Evolutionary conservation across 2,888 invertebrate species (phyloP).

Genomic region (Epicampocera succincta): DNA sequence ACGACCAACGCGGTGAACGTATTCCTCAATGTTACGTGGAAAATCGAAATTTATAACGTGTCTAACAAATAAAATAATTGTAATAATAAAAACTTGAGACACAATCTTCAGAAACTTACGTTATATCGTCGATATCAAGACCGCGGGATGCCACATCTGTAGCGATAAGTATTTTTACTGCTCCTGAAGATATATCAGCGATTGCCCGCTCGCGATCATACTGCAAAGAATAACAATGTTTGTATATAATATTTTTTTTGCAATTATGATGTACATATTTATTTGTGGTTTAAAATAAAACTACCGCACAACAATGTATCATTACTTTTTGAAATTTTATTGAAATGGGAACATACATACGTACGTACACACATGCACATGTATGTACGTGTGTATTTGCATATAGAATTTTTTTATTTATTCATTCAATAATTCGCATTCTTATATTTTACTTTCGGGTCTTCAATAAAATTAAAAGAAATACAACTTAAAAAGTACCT

Average conservation of each 20-base stretch:
- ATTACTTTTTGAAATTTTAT: no score
- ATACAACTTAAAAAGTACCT: slow-evolving; percentile 76
- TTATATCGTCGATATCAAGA: slow-evolving; percentile 87
- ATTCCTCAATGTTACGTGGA: slow-evolving; percentile 96
- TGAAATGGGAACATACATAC: no score
- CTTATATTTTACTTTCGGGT: no score
- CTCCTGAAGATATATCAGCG: slow-evolving; percentile 90
- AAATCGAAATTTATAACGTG: slow-evolving; percentile 96
- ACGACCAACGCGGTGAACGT: slow-evolving; percentile 94
- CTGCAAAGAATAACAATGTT: slow-evolving; percentile 75
- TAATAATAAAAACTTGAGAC: background rate
- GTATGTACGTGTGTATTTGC: no score
- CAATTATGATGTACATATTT: no score
- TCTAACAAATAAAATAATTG: slow-evolving; percentile 66
- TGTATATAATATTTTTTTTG: background rate
- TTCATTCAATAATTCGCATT: no score
- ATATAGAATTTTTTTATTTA: no score
- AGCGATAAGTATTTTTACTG: slow-evolving; percentile 92
- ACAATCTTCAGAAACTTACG: no score
- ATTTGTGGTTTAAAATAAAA: no score
- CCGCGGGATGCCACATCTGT: slow-evolving; percentile 98
- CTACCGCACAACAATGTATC: no score
- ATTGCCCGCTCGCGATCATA: slow-evolving; percentile 90
- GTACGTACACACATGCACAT: no score
- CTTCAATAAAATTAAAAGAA: background rate